Evolutionary conservation across 2,113 vertebrate species (phyloP), one percentile per base, ranked within the genome.

Genomic region (Bujurquina vittata): DNA sequence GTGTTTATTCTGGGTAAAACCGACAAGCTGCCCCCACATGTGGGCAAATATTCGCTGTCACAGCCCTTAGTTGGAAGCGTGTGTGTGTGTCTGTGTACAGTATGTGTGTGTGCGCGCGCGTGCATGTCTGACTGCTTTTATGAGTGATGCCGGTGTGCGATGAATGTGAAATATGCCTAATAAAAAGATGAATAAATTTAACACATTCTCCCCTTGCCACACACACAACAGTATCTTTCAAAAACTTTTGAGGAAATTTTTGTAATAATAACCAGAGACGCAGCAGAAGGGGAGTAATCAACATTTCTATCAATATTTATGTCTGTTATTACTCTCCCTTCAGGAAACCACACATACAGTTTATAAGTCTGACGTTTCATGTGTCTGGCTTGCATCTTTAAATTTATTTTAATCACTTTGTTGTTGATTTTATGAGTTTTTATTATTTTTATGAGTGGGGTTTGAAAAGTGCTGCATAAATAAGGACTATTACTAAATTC

Each of bases 1-100:
- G 82, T 93, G 93, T 94, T 94, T 92, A 90, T 89, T 88, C 88
- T 88, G 87, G 90, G 86, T 54, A 86, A 88, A 87, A 84, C 56
- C 86, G 88, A 94, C 93, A 93, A 89, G 91, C 83, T 92, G 89
- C 92, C 92, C 89, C 87, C 92, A 92, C 91, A 90, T 84, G 85
- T 77, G 85, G 88, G 63, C 92, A 95, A 94, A 95, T 93, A 94
- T 94, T 94, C 93, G 91, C 87, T 85, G 89, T 90, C 89, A 91
- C 80, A 84, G 69, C 67, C 40, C 58, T 87, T 31, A 67, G 69
- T 72, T 52, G 61, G 69, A 93, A 91, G 80, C 49, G 40, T 65
- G 8, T 2, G 62, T 43, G 1, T 61, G 31, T 35, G 37, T 40
- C 52, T 65, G 58, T 14, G 14, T 15, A 12, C 4, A n/a, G 40